phyloP scores from a whole-genome alignment of 2,113 vertebrate genomes.

The Ammospiza nelsoni region DNA sequence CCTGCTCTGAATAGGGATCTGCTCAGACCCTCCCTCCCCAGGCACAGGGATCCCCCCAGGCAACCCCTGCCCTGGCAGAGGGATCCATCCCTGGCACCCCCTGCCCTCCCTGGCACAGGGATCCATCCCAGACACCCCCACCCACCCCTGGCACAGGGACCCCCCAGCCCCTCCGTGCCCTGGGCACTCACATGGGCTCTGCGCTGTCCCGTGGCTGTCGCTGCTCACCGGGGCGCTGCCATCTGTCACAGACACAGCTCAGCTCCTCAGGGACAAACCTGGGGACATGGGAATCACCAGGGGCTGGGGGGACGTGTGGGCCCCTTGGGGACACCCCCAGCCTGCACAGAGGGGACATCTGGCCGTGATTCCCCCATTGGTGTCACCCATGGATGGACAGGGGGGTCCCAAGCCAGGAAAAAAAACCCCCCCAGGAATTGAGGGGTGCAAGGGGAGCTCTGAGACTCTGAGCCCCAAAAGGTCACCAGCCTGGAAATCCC shows the following conservation, averaged over 20 bases:
- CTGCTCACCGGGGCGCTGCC: background rate
- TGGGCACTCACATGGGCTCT: constrained; percentile 33
- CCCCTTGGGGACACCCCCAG: background rate
- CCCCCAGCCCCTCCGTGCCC: background rate
- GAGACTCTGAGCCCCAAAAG: background rate
- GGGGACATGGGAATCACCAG: background rate
- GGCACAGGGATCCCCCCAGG: too few relatives aligned
- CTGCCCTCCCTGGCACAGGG: too few relatives aligned
- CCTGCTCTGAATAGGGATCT: too few relatives aligned
- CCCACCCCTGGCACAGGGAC: background rate
- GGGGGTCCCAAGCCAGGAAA: background rate
- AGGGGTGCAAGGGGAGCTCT: background rate
- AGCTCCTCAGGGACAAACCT: fast-evolving
- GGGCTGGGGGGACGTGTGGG: fast-evolving
- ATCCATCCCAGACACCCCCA: too few relatives aligned
- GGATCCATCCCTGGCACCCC: background rate
- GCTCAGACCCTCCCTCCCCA: too few relatives aligned
- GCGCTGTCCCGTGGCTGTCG: background rate
- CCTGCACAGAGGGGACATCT: background rate
- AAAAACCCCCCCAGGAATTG: fast-evolving
- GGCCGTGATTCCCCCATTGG: fast-evolving
- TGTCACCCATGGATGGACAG: fast-evolving
- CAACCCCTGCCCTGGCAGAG: background rate
- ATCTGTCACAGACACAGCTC: background rate
- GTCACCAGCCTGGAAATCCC: background rate